Evolutionary conservation across 2,113 vertebrate genomes (phyloP), one percentile per base, ranked within the genome.

Genomic region (Cebus imitator): DNA sequence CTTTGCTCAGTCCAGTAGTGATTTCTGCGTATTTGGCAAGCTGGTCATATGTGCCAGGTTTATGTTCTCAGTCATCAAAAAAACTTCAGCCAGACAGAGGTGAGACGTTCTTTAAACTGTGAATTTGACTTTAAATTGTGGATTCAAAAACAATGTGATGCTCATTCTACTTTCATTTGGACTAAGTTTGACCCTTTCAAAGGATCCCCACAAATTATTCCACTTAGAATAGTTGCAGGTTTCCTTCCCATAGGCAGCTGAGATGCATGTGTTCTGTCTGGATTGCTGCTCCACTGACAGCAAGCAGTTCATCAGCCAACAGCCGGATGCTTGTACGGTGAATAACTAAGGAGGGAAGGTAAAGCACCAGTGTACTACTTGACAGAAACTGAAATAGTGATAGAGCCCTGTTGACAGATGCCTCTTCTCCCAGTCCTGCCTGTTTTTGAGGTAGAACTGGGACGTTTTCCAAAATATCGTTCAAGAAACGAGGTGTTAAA

Each of bases 311-410:
- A 86, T 92, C 90, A 97, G 78, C 58, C 68, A 90, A 61, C 52
- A 80, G 66, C 43, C 1, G 61, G 13, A 12, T 50, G 75, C 11
- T 76, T 52, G 66, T 45, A 72, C 90, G 30, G 21, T 82, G 50
- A 95, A 83, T n/a, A 81, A 48, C 70, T 68, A 68, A 37, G 48
- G 70, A 91, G 73, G 13, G 12, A 93, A 79, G 25, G 79, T 61
- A 79, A 87, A 91, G 40, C 45, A n/a, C 76, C 72, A 70, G 61
- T n/a, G 75, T 91, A 93, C 84, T 70, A 52, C 72, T 95, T 97
- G 93, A 97, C 81, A 96, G 89, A 83, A 97, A 82, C 73, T 61
- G 87, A 97, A 97, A 90, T 55, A 73, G 76, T 95, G 57, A 92
- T 25, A 97, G 17, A 96, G 64, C 78, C 64, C 11, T 83, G 76